Evolutionary conservation across 2,888 invertebrate species (phyloP).

Genomic region (Drosophila engyochracea): DNA sequence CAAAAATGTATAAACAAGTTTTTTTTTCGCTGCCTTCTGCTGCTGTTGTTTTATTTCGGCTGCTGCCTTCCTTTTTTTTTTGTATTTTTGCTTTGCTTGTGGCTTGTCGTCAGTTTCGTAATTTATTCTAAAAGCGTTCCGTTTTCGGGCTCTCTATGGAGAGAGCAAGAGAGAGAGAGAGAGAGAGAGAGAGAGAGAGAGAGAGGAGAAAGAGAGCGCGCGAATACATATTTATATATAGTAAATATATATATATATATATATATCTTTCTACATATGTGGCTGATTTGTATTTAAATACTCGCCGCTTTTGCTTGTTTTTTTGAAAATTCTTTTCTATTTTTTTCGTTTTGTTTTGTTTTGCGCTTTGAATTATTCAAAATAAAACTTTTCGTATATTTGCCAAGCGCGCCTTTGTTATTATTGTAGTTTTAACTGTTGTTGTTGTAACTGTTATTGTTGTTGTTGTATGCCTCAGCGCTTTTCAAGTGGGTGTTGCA

Average conservation of each 20-base stretch:
- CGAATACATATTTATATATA: conserved; percentile 42
- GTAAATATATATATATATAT: conserved; percentile 13
- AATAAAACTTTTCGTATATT: conserved; percentile 77
- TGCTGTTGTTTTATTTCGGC: conserved; percentile 50
- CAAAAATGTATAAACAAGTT: conserved; percentile 76
- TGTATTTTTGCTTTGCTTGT: conserved; percentile 50
- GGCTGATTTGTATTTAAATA: conserved; percentile 46
- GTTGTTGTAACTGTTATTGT: conserved; percentile 54
- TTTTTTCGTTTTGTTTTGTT: conserved; percentile 41
- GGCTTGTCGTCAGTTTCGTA: conserved; percentile 79
- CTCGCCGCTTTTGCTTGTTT: conserved; percentile 39
- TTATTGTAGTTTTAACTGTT: conserved; percentile 37
- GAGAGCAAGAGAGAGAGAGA: conserved; percentile 42
- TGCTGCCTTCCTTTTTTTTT: conserved; percentile 50
- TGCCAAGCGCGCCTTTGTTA: conserved; percentile 34
- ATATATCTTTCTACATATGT: conserved; percentile 10
- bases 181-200: conserved; percentile 26
- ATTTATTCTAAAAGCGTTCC: conserved; percentile 82
- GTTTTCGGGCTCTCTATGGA: conserved; percentile 72
- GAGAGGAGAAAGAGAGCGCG: conserved; percentile 33
- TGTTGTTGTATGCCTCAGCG: conserved; percentile 68
- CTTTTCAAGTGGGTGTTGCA: conserved; percentile 71
- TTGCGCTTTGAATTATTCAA: conserved; percentile 76
- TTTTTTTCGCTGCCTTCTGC: conserved; percentile 44
- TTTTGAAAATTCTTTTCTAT: conserved; percentile 1